Evolutionary conservation across 2,888 invertebrate genomes (phyloP).

Genomic region (Clusia tigrina): DNA sequence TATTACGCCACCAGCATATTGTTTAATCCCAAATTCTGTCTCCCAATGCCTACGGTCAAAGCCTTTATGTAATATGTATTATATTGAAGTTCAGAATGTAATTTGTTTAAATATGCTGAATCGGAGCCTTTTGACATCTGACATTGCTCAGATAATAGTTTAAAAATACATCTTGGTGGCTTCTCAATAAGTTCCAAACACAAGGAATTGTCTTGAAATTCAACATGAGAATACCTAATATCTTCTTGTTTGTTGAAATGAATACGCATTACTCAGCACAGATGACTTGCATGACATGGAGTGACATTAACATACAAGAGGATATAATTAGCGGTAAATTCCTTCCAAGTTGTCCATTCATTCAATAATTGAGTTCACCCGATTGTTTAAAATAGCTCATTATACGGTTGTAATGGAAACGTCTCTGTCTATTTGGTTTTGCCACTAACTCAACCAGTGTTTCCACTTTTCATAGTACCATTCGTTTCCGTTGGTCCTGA

Average conservation of each 20-base stretch:
- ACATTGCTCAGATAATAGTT: slow-evolving; percentile 89
- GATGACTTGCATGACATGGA: too few relatives aligned
- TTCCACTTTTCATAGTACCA: too few relatives aligned
- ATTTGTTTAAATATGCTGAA: slow-evolving; percentile 84
- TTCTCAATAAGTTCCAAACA: slow-evolving; percentile 92
- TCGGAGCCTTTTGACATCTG: slow-evolving; percentile 95
- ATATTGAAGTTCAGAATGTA: slow-evolving; percentile 85
- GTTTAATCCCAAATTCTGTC: slow-evolving; percentile 86
- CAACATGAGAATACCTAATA: slow-evolving; percentile 87
- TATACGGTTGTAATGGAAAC: too few relatives aligned
- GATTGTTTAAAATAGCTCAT: too few relatives aligned
- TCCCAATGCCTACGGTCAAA: slow-evolving; percentile 88
- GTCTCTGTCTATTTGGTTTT: too few relatives aligned
- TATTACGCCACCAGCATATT: slow-evolving; percentile 89
- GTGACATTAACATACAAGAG: too few relatives aligned
- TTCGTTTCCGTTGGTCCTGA: too few relatives aligned
- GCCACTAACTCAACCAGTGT: too few relatives aligned
- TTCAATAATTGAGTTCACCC: too few relatives aligned
- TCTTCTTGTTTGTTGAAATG: slow-evolving; percentile 89
- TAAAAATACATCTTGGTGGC: slow-evolving; percentile 86
- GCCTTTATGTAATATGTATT: slow-evolving; percentile 87
- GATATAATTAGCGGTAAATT: too few relatives aligned
- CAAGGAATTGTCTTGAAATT: slow-evolving; percentile 89
- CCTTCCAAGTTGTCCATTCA: too few relatives aligned
- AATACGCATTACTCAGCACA: too few relatives aligned